phyloP scores from a whole-genome alignment of 2,113 vertebrate species.

The Coptodon rendalli region DNA sequence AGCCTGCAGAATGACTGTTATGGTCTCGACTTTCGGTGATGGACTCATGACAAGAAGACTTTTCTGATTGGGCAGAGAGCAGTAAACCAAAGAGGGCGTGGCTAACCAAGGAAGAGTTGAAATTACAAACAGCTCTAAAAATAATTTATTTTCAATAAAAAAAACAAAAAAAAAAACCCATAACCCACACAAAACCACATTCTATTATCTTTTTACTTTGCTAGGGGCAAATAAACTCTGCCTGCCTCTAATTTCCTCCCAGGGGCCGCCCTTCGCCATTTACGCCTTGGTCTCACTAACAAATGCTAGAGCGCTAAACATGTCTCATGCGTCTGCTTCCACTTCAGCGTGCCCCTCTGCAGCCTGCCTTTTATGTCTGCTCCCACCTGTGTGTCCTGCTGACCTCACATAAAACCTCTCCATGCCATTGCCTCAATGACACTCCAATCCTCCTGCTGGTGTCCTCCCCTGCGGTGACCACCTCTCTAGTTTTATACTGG shows the following conservation, averaged over 20 bases:
- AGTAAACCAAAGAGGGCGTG: neutral
- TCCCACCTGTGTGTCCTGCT: neutral
- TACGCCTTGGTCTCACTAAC: neutral
- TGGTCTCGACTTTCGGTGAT: rapidly evolving
- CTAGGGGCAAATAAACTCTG: neutral
- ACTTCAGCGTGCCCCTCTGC: neutral
- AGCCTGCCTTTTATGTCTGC: neutral
- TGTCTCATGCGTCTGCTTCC: neutral
- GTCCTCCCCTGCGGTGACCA: neutral
- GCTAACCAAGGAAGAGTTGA: neutral
- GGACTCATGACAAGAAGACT: neutral
- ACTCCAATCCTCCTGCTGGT: neutral
- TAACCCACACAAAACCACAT: neutral
- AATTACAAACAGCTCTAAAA: neutral
- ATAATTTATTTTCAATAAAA: neutral
- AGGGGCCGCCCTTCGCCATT: rapidly evolving
- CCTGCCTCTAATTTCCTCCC: neutral
- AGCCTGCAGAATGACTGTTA: neutral
- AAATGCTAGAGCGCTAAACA: neutral
- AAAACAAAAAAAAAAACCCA: rapidly evolving
- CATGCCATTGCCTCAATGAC: neutral
- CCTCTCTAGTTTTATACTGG: neutral
- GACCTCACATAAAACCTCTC: neutral
- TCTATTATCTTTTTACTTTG: neutral
- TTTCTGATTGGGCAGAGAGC: neutral